Conservation (phyloP, 2,113 vertebrate species). For the Pachypanchax playfairii region DNA sequence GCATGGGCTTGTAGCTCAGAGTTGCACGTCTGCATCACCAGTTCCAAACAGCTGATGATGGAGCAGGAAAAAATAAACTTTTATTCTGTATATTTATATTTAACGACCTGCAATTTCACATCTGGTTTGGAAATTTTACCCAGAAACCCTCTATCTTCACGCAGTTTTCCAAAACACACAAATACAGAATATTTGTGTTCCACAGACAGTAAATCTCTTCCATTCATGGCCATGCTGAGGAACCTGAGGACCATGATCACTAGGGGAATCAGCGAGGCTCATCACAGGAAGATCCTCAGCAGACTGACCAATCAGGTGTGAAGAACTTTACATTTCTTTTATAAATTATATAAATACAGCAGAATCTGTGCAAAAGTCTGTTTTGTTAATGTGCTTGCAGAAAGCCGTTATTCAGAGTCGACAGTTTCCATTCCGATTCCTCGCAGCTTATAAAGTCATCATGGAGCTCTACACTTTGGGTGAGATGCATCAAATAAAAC, state of each 20-base stretch:
- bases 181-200: not conserved
- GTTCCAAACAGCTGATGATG: constrained; percentile 1
- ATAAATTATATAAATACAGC: not conserved
- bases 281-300: constrained; percentile 81
- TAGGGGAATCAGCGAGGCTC: constrained; percentile 81
- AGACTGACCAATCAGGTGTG: constrained; percentile 81
- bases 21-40: not conserved
- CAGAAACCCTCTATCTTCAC: not conserved
- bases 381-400: constrained; percentile 61
- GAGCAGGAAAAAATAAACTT: not conserved
- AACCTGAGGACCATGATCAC: constrained; percentile 87
- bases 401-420: constrained; percentile 83
- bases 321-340: not conserved
- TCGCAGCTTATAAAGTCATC: constrained; percentile 87
- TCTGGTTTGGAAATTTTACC: constrained; percentile 1
- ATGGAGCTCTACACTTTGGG: constrained; percentile 63
- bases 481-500: constrained; percentile 41
- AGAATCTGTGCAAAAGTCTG: too few relatives aligned
- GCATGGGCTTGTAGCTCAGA: constrained; percentile 6
- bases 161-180: too few relatives aligned
- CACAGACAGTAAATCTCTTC: constrained; percentile 83
- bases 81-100: not conserved
- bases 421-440: constrained; percentile 89
- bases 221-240: constrained; percentile 92
- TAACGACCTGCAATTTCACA: not conserved